Percentiles rank a stretch among this genome's conserved stretches.
Conservation (phyloP, 2,888 invertebrate genomes). For the Plebejus anna region DNA sequence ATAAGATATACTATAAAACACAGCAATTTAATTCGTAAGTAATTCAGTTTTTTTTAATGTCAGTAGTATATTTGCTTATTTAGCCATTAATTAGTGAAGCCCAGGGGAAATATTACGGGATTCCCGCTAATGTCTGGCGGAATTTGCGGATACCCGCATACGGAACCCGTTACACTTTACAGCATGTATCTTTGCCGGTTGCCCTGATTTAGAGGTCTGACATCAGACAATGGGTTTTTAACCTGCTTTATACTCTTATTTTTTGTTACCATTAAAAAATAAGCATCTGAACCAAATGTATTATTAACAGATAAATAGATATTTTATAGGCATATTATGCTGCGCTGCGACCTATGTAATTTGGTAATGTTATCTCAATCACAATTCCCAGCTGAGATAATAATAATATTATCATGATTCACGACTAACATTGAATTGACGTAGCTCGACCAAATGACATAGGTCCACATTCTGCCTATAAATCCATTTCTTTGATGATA, state of each 20-base stretch:
- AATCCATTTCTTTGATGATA: no score
- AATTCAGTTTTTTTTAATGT: not conserved
- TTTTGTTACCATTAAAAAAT: not conserved
- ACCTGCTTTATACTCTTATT: not conserved
- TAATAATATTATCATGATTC: no score
- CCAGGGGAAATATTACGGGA: slow-evolving; percentile 35
- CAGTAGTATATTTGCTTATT: not conserved
- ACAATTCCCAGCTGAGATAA: no score
- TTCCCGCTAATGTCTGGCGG: slow-evolving; percentile 33
- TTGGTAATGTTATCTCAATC: no score
- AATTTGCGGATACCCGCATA: slow-evolving; percentile 32
- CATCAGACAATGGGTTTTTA: not conserved
- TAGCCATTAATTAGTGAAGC: slow-evolving; percentile 26
- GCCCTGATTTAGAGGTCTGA: not conserved
- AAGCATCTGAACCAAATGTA: no score
- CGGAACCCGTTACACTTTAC: slow-evolving; percentile 37
- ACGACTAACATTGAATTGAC: not conserved
- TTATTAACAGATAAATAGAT: no score
- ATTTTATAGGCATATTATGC: no score
- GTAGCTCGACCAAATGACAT: not conserved
- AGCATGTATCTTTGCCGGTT: slow-evolving; percentile 34
- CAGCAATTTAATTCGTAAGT: not conserved
- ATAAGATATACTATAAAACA: no score
- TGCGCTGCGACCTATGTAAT: no score
- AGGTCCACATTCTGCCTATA: not conserved